A percentile compares a stretch with the other conserved stretches of the same genome.
Evolutionary conservation across 2,113 vertebrate species (phyloP).

Genomic region (Neogobius melanostomus): DNA sequence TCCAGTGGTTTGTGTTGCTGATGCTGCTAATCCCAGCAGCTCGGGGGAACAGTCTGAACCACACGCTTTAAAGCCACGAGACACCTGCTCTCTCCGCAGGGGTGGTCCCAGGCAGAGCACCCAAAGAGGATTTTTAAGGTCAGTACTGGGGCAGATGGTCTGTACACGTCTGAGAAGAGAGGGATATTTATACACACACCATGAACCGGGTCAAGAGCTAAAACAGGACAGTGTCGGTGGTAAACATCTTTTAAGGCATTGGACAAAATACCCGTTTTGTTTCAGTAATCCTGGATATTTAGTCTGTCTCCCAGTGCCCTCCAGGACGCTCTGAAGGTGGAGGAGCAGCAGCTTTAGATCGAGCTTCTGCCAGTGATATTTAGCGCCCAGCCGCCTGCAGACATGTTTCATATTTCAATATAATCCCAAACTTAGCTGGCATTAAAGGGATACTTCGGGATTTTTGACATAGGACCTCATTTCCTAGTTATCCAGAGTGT

Average conservation of each 20-base stretch:
- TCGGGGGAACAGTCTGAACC: conserved; percentile 27
- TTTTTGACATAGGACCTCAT: no score
- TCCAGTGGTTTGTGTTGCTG: background rate
- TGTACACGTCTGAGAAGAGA: conserved; percentile 44
- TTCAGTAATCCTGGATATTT: no score
- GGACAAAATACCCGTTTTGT: no score
- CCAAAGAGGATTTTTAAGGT: conserved; percentile 45
- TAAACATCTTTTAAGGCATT: background rate
- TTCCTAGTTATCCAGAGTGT: no score
- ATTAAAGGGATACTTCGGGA: no score
- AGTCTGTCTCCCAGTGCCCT: no score
- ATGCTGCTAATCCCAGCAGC: conserved; percentile 38
- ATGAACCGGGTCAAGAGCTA: background rate
- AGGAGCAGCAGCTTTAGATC: no score
- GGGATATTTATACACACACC: background rate
- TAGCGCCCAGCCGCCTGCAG: no score
- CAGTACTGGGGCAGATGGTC: conserved; percentile 12
- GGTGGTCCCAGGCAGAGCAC: conserved; percentile 34
- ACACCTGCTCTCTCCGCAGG: conserved; percentile 57
- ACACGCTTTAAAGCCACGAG: conserved; percentile 53
- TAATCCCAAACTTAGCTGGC: no score
- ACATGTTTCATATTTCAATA: no score
- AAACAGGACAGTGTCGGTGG: background rate
- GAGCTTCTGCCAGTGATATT: no score
- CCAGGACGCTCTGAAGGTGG: no score